These are phyloP conservation scores for Tenrec ecaudatus DNA, from an alignment of 2,113 vertebrate genomes.

Conservation along the genomic window DNA sequence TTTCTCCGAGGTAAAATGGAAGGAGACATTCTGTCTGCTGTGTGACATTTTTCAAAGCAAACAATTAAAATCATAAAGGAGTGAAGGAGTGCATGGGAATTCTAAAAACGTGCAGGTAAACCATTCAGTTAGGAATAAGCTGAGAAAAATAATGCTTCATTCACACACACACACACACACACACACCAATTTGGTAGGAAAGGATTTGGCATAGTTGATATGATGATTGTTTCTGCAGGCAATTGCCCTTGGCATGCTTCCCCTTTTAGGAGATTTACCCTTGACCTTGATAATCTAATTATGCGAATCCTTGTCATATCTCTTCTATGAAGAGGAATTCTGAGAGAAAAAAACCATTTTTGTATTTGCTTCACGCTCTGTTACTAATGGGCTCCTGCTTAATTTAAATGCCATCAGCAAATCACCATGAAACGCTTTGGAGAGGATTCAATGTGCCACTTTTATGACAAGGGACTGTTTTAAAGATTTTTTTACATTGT, in stretches of 20 bases:
- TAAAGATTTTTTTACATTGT: neutral
- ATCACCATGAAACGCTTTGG: neutral
- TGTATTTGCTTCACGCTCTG: neutral
- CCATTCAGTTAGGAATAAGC: neutral
- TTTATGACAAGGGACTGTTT: neutral
- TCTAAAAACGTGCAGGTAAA: neutral
- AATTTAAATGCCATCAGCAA: neutral
- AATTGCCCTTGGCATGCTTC: neutral
- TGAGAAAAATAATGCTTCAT: neutral
- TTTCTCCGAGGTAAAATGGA: neutral
- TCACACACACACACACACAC: neutral
- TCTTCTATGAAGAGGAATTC: neutral
- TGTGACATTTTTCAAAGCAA: neutral
- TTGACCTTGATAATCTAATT: neutral
- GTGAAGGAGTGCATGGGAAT: neutral
- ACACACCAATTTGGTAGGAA: no score
- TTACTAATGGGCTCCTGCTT: neutral
- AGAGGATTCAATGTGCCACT: neutral
- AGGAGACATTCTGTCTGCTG: neutral
- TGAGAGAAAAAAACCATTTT: neutral
- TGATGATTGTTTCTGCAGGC: neutral
- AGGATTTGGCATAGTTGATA: neutral
- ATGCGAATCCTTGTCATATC: neutral
- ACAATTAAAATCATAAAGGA: neutral
- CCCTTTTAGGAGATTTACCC: neutral